Base-by-base conservation (phyloP, 2,888 invertebrate genomes). In the Danaus chrysippus region DNA sequence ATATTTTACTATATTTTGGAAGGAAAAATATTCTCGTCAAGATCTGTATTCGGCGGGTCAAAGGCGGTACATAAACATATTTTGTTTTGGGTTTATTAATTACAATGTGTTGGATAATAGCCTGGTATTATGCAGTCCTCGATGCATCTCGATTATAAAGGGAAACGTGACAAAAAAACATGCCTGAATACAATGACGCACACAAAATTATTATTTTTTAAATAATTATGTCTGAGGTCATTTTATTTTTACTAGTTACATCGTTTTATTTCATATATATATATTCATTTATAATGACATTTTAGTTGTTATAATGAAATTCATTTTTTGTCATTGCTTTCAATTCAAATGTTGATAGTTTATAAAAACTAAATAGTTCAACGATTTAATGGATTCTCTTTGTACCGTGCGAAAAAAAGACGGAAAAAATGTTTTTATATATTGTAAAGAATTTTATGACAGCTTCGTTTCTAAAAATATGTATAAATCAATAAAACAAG, bases 41-140 rank as follows among this genome's bases (percentile, higher is more conserved):
- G 69, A 72, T 71, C 55, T 70, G 63, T 75, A 79, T 79, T 81
- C 81, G 77, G 61, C 58, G 72, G 82, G 75, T 83, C 79, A 77
- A 76, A 79, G 74, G 75, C 75, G 75, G 73, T 68, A 60, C 43
- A 65, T 58, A 56, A 56, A 56, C 71, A 61, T 66, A 56, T 64
- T 65, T 70, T 79, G 78, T 79, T 82, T 76, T 71, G 67, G 64
- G 74, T 75, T 74, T 81, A 81, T 84, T 87, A 86, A 87, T 86
- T 85, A 83, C 73, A 76, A 73, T 71, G 69, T 68, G 70, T 75
- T 70, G 68, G 73, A 81, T 84, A 82, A 86, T 86, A 80, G 82
- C 77, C 76, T 73, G 76, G 73, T 71, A 84, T 85, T 86, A 86
- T 85, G 81, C 79, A 80, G 71, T 77, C 71, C 73, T 75, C 72